Conservation (phyloP, 2,113 vertebrate species). For the Picathartes gymnocephalus region DNA sequence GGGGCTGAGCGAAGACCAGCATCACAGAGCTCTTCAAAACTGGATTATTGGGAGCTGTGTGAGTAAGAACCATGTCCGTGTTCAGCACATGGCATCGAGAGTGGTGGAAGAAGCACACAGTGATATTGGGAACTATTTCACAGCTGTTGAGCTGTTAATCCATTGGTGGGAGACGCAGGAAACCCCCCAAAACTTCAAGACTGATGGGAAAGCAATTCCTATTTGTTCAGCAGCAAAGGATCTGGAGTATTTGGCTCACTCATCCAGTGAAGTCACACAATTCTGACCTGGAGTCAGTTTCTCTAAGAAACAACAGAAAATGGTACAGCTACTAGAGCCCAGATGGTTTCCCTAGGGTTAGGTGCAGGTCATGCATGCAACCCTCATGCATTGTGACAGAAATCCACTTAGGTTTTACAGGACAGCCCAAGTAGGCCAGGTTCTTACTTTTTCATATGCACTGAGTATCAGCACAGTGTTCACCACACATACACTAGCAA, state of each 20-base stretch:
- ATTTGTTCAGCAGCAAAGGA: background rate
- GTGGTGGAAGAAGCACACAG: background rate
- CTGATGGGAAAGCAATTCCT: background rate
- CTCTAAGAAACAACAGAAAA: background rate
- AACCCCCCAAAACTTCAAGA: background rate
- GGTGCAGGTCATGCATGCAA: background rate
- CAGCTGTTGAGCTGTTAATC: background rate
- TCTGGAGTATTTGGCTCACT: background rate
- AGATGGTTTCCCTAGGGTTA: background rate
- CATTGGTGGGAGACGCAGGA: background rate
- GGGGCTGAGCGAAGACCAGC: background rate
- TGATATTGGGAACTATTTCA: background rate
- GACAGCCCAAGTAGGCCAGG: background rate
- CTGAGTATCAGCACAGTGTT: background rate
- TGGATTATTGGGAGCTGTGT: fast-evolving
- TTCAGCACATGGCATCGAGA: background rate
- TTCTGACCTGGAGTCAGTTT: background rate
- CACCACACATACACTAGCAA: background rate
- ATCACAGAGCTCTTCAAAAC: background rate
- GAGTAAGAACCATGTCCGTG: fast-evolving
- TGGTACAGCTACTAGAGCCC: background rate
- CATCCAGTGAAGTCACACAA: background rate
- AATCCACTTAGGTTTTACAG: background rate
- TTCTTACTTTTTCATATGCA: background rate
- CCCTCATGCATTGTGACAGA: background rate